These are phyloP conservation scores for Drosophila hawaiiensis DNA, from an alignment of 2,888 invertebrate species.

Conservation along the genomic window DNA sequence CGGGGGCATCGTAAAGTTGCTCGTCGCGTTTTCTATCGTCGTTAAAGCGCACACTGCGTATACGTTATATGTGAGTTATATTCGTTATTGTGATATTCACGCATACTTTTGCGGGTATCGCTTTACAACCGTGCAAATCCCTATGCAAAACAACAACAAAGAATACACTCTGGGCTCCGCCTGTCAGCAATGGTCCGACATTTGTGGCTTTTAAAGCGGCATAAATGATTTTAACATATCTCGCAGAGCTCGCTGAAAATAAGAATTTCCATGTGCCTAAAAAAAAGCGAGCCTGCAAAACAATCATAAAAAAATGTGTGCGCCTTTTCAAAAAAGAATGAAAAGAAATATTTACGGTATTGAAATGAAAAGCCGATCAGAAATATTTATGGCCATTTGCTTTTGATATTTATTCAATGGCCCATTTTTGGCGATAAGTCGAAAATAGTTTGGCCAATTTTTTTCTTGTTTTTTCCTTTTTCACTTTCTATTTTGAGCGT, in stretches of 20 bases:
- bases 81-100: constrained; percentile 27
- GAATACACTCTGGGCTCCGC: constrained; percentile 40
- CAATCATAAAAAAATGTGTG: constrained; percentile 40
- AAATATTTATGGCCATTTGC: constrained; percentile 77
- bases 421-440: constrained; percentile 76
- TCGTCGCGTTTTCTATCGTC: constrained; percentile 70
- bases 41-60: constrained; percentile 66
- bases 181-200: constrained; percentile 42
- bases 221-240: constrained; percentile 70
- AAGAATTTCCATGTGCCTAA: constrained; percentile 66
- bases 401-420: constrained; percentile 79
- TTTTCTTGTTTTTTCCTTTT: constrained; percentile 4
- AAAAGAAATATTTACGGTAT: constrained; percentile 34
- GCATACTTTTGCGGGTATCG: constrained; percentile 48
- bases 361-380: constrained; percentile 57
- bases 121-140: constrained; percentile 71
- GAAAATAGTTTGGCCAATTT: constrained; percentile 67
- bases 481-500: constrained; percentile 18
- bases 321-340: constrained; percentile 10
- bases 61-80: constrained; percentile 57
- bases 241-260: constrained; percentile 37
- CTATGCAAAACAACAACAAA: constrained; percentile 24
- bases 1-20: constrained; percentile 74
- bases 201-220: constrained; percentile 77
- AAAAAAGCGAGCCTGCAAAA: constrained; percentile 16